Evolutionary conservation across 2,113 vertebrate species (phyloP).

Genomic region (Procapra przewalskii): DNA sequence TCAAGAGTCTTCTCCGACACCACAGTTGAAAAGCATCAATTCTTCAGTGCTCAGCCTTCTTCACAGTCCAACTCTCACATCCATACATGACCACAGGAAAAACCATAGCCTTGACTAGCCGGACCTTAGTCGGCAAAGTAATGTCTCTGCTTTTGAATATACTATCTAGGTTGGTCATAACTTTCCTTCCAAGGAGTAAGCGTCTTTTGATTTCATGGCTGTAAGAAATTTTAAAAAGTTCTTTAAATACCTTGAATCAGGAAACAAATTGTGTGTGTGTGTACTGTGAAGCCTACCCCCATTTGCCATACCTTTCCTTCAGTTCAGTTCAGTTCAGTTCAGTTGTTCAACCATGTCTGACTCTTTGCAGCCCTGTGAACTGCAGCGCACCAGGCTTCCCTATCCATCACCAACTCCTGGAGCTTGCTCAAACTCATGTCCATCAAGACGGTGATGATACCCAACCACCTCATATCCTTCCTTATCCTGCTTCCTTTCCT

Average conservation of each 20-base stretch:
- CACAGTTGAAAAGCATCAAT: too few relatives aligned
- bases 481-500: neutral
- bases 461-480: neutral
- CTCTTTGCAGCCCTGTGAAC: neutral
- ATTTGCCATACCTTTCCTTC: neutral
- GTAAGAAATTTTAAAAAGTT: slow-evolving; percentile 42
- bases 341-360: neutral
- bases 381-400: neutral
- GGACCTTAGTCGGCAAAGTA: too few relatives aligned
- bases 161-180: too few relatives aligned
- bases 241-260: slow-evolving; percentile 75
- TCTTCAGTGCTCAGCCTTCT: too few relatives aligned
- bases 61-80: too few relatives aligned
- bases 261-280: slow-evolving; percentile 15
- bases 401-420: neutral
- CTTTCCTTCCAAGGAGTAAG: too few relatives aligned
- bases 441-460: neutral
- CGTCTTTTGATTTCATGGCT: too few relatives aligned
- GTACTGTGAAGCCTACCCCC: neutral
- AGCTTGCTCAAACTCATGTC: neutral
- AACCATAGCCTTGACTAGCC: too few relatives aligned
- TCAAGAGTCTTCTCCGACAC: too few relatives aligned
- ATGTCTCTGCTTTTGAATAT: too few relatives aligned
- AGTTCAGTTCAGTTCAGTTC: neutral
- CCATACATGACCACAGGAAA: too few relatives aligned